Conservation (phyloP, 1,140 invertebrate species). For the Cataglyphis hispanica region DNA sequence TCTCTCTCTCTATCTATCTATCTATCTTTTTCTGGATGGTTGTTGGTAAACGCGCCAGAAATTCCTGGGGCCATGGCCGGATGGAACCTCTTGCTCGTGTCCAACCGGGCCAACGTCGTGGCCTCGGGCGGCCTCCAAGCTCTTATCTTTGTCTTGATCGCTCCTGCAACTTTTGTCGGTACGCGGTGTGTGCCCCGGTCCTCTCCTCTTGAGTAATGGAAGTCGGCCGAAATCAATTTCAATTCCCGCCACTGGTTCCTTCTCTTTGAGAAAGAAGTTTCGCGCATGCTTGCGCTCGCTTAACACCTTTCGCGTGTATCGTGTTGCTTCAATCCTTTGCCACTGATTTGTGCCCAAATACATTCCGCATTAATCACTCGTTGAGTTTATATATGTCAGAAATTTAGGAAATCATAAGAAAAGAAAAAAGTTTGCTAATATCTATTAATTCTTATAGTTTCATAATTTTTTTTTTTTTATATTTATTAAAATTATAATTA, state of each 20-base stretch:
- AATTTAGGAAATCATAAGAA: neutral
- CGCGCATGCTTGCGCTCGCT: slow-evolving; percentile 61
- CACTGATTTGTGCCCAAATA: neutral
- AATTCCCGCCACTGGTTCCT: slow-evolving; percentile 73
- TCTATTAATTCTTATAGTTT: slow-evolving; percentile 1
- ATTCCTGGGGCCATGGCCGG: slow-evolving; percentile 75
- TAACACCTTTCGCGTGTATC: slow-evolving; percentile 68
- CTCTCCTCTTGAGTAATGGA: slow-evolving; percentile 81
- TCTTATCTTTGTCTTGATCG: slow-evolving; percentile 80
- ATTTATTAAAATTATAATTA: neutral
- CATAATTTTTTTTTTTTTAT: neutral
- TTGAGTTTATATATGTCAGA: neutral
- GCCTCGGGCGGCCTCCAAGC: slow-evolving; percentile 55
- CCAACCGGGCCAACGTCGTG: slow-evolving; percentile 65
- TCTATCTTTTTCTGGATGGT: slow-evolving; percentile 70
- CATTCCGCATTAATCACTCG: neutral
- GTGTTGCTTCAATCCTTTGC: neutral
- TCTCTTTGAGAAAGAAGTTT: slow-evolving; percentile 59
- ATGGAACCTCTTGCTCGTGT: slow-evolving; percentile 65
- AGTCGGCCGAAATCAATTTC: slow-evolving; percentile 82
- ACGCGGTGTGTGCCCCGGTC: slow-evolving; percentile 72
- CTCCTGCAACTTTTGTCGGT: slow-evolving; percentile 81
- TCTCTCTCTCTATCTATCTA: no score
- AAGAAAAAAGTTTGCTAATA: neutral
- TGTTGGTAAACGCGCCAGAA: slow-evolving; percentile 81